Conservation (phyloP, 2,888 invertebrate genomes). For the Cynaeus angustus region DNA sequence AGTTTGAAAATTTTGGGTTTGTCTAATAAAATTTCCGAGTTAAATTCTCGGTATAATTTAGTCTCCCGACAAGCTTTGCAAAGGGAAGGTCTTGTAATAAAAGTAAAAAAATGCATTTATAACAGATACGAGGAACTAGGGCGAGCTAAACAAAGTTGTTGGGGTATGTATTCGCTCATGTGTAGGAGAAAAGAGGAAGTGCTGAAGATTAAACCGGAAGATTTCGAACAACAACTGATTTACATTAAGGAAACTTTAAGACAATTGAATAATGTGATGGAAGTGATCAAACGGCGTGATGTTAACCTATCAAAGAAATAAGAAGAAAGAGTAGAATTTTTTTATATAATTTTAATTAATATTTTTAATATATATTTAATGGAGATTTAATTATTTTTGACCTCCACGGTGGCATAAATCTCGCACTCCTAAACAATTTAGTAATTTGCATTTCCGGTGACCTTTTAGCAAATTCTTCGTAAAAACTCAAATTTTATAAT, state of each 20-base stretch:
- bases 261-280: slow-evolving; percentile 65
- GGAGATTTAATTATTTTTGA: no score
- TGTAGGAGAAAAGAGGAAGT: slow-evolving; percentile 74
- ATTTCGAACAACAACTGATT: slow-evolving; percentile 77
- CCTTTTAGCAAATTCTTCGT: no score
- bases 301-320: no score
- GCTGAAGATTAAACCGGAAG: slow-evolving; percentile 69
- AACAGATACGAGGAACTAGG: slow-evolving; percentile 11
- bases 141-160: slow-evolving; percentile 57
- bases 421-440: no score
- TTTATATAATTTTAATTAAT: no score
- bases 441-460: no score
- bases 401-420: no score
- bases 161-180: slow-evolving; percentile 79
- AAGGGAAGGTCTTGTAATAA: slow-evolving; percentile 23
- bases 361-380: no score
- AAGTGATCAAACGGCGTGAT: no score
- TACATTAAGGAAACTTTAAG: slow-evolving; percentile 77
- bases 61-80: slow-evolving; percentile 9
- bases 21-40: slow-evolving; percentile 76
- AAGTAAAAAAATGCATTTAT: neutral
- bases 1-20: slow-evolving; percentile 76
- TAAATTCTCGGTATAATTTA: slow-evolving; percentile 71
- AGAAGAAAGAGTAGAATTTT: no score
- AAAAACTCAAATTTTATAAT: neutral